Evolutionary conservation across 92 coral and sea anemone genomes (phyloP).

Genomic region (Umimayanthus kanabou): DNA sequence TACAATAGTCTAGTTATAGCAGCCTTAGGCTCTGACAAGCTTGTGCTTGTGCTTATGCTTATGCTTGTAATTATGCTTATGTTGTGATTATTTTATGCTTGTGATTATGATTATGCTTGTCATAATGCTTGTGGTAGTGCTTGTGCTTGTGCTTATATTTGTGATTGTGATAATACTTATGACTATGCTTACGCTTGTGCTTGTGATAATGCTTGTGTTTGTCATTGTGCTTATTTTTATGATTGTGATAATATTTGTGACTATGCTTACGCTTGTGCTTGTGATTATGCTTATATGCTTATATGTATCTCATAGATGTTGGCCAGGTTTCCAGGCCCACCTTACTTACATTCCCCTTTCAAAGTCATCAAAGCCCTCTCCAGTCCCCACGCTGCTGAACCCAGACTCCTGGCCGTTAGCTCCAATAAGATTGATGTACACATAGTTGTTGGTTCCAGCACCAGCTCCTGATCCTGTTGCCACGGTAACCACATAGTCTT

Average conservation of each 20-base stretch:
- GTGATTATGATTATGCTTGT: not conserved
- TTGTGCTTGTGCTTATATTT: not conserved
- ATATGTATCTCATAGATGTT: too few relatives aligned
- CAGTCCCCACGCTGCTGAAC: slow-evolving; percentile 45
- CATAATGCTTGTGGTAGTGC: not conserved
- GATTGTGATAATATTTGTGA: too few relatives aligned
- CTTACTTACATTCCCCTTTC: slow-evolving; percentile 14
- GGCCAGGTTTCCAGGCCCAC: not conserved
- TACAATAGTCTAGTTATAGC: too few relatives aligned
- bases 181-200: too few relatives aligned
- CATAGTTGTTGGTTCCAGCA: slow-evolving; percentile 20
- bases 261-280: too few relatives aligned
- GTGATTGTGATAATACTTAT: not conserved
- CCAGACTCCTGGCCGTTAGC: slow-evolving; percentile 17
- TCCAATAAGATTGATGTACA: slow-evolving; percentile 20
- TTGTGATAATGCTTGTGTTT: too few relatives aligned
- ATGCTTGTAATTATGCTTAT: too few relatives aligned
- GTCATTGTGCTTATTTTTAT: too few relatives aligned
- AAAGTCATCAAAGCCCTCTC: slow-evolving; percentile 41
- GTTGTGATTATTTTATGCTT: too few relatives aligned
- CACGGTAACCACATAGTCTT: slow-evolving; percentile 21
- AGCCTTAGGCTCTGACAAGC: too few relatives aligned
- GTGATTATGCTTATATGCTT: not conserved
- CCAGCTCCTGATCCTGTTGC: not conserved
- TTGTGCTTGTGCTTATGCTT: too few relatives aligned